These are phyloP conservation scores for Sarcophaga rosellei DNA, from an alignment of 2,888 invertebrate genomes.

Conservation along the genomic window DNA sequence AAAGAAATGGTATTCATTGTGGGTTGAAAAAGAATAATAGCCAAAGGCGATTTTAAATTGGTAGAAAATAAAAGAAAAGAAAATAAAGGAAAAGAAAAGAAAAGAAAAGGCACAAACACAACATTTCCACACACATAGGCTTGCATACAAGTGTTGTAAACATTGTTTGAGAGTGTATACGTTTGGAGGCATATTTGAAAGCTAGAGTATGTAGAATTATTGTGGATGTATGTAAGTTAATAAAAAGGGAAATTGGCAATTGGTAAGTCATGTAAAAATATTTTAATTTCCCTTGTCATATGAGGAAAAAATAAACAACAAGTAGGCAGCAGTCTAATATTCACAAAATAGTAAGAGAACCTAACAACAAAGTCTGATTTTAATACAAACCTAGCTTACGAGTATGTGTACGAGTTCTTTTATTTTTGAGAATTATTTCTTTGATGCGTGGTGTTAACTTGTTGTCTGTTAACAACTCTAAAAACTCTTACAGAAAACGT, in stretches of 20 bases:
- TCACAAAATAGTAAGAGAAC: too few relatives aligned
- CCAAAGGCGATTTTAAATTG: slow-evolving; percentile 56
- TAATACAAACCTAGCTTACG: too few relatives aligned
- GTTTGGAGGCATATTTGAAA: neutral
- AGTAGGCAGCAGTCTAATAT: neutral
- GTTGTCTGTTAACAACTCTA: too few relatives aligned
- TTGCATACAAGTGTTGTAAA: neutral
- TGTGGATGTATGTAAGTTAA: neutral
- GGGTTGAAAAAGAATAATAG: slow-evolving; percentile 30
- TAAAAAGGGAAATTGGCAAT: slow-evolving; percentile 30
- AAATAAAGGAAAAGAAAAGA: neutral
- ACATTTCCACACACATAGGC: neutral
- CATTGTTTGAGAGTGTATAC: too few relatives aligned
- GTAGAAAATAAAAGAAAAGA: neutral
- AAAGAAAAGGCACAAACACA: slow-evolving; percentile 1
- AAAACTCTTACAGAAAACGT: too few relatives aligned
- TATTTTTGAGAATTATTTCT: too few relatives aligned
- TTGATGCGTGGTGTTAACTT: too few relatives aligned
- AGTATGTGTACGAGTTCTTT: too few relatives aligned
- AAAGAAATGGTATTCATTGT: slow-evolving; percentile 19
- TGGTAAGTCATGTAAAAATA: slow-evolving; percentile 58
- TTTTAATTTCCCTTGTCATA: slow-evolving; percentile 55
- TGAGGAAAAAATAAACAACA: neutral
- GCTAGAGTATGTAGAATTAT: neutral
- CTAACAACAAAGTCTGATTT: too few relatives aligned